These are phyloP conservation scores for Aethes cnicana DNA, from an alignment of 2,888 invertebrate genomes.

Conservation along the genomic window DNA sequence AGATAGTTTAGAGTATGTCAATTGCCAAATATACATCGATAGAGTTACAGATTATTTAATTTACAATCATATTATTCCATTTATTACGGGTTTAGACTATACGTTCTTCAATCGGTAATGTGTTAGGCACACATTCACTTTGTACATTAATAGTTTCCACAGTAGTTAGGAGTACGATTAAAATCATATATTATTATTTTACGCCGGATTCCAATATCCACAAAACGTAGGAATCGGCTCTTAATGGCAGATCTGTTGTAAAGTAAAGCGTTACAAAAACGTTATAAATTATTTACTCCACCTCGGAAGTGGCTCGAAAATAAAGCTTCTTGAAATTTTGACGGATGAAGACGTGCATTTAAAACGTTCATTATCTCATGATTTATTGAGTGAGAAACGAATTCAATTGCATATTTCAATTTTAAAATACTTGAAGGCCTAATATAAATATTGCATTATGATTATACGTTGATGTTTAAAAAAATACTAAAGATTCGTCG, in stretches of 20 bases:
- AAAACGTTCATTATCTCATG: too few relatives aligned
- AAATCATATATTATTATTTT: conserved; percentile 34
- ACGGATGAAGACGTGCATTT: not conserved
- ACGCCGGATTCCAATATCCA: too few relatives aligned
- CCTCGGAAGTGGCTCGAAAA: conserved; percentile 2
- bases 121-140: conserved; percentile 7
- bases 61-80: conserved; percentile 11
- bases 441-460: too few relatives aligned
- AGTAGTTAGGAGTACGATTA: conserved; percentile 25
- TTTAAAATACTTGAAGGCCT: too few relatives aligned
- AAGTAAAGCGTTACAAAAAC: too few relatives aligned
- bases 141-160: conserved; percentile 28
- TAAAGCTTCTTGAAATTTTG: conserved; percentile 12
- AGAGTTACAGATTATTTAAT: conserved; percentile 36
- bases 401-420: too few relatives aligned
- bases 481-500: too few relatives aligned
- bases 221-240: too few relatives aligned
- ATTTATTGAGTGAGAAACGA: too few relatives aligned
- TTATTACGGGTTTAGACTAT: conserved; percentile 22
- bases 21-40: conserved; percentile 64
- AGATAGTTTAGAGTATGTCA: conserved; percentile 58
- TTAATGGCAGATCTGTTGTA: too few relatives aligned
- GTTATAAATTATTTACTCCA: conserved; percentile 2
- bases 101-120: conserved; percentile 11
- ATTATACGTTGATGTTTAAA: too few relatives aligned